Evolutionary conservation across 2,888 invertebrate species (phyloP), one percentile per base, ranked within the genome.

Genomic region (Cotesia congregata): DNA sequence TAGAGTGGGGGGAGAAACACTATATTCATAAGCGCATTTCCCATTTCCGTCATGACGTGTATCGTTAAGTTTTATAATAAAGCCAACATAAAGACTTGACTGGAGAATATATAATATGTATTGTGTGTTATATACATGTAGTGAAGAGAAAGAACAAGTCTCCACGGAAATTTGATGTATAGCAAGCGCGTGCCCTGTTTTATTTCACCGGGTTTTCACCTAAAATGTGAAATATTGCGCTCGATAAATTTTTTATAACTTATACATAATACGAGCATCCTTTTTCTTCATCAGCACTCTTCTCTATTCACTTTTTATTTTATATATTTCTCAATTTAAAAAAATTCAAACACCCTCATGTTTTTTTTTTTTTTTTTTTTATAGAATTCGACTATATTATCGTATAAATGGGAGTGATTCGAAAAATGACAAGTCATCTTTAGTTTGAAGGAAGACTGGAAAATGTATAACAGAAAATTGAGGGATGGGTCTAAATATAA

Each of bases 61-160:
- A 88, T 89, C 88, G 89, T 88, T 88, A 88, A 89, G 88, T 89
- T 88, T 87, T 86, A 87, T 87, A 88, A 88, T 89, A 88, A 87
- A 87, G 85, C 85, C 74, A 77, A 73, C 68, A 69, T 65, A 67
- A 61, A 67, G 75, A 15, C 30, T 30, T 30, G 65, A 39, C 30
- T 59, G 39, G 41, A 62, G 82, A 83, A 81, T 81, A 79, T 82
- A 79, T 82, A 30, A 30, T 30, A 30, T 30, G 30, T 30, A 30
- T 30, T 30, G 30, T 30, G 3, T 30, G 30, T 0, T 30, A 30
- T 30, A 30, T 30, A 30, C 30, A 30, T 30, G 30, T 30, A 30
- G 30, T 30, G 30, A 30, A 30, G 3, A 82, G 83, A 82, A 80
- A 78, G 82, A 80, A 38, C 74, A 74, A 68, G 72, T 64, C 74